Conservation (phyloP, 1,140 invertebrate genomes). For the Palaemon carinicauda region DNA sequence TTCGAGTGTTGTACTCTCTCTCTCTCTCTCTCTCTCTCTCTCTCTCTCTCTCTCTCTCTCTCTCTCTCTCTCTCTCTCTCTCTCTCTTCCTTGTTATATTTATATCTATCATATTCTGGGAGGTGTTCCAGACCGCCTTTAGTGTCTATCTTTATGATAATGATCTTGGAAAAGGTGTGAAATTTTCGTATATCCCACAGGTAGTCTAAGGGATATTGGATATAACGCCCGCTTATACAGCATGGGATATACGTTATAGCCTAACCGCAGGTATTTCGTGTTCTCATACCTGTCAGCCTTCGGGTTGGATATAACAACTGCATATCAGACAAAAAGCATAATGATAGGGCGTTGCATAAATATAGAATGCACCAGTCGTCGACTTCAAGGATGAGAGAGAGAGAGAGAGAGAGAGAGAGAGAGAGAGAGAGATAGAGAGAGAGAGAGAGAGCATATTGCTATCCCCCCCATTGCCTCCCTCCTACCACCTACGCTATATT, state of each 20-base stretch:
- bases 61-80: background rate
- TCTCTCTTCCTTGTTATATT: too few relatives aligned
- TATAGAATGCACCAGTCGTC: conserved; percentile 26
- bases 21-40: background rate
- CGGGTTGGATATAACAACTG: conserved; percentile 36
- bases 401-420: background rate
- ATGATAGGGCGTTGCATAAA: conserved; percentile 48
- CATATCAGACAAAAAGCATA: conserved; percentile 47
- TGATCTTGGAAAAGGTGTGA: conserved; percentile 44
- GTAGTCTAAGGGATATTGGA: conserved; percentile 41
- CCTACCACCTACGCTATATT: conserved; percentile 37
- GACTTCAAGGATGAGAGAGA: background rate
- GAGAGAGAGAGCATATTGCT: background rate
- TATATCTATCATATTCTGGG: too few relatives aligned
- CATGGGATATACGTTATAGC: conserved; percentile 23
- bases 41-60: background rate
- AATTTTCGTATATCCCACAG: conserved; percentile 34
- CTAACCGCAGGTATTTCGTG: conserved; percentile 43
- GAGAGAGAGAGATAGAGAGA: background rate
- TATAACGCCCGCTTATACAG: conserved; percentile 16
- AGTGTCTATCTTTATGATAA: conserved; percentile 35
- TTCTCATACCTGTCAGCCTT: conserved; percentile 36
- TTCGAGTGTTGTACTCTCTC: too few relatives aligned
- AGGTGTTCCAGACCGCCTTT: too few relatives aligned
- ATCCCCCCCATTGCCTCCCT: background rate